Conservation (phyloP, 2,888 invertebrate species). For the Malthinus flaveolus region DNA sequence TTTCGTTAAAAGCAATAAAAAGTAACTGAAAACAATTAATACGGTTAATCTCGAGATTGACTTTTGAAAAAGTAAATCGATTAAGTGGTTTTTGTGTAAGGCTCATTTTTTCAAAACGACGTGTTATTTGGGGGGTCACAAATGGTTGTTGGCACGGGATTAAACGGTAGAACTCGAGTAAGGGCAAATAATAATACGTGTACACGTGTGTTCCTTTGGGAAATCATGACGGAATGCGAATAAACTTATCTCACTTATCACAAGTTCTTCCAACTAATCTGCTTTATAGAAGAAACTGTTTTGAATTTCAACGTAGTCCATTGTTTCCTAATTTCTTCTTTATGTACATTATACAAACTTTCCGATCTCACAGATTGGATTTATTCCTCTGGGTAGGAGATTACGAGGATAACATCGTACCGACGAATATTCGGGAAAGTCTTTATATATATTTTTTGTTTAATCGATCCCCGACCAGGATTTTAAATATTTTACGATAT, state of each 20-base stretch:
- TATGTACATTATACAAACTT: slow-evolving; percentile 40
- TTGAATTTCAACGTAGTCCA: slow-evolving; percentile 44
- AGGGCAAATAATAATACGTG: slow-evolving; percentile 46
- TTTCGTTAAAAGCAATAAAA: too few species aligned
- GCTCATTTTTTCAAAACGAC: slow-evolving; percentile 15
- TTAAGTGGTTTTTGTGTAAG: slow-evolving; percentile 4
- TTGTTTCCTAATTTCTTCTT: slow-evolving; percentile 44
- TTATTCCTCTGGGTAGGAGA: slow-evolving; percentile 39
- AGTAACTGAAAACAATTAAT: too few species aligned
- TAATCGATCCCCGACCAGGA: slow-evolving; percentile 3
- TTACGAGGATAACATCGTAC: slow-evolving; percentile 33
- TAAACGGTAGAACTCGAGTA: slow-evolving; percentile 30
- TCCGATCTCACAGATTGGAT: slow-evolving; percentile 41
- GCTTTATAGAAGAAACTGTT: slow-evolving; percentile 41
- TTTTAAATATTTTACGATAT: slow-evolving; percentile 11
- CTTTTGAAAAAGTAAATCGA: not conserved
- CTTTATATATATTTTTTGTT: not conserved
- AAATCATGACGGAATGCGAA: slow-evolving; percentile 47
- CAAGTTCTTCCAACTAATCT: slow-evolving; percentile 46
- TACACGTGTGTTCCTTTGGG: slow-evolving; percentile 47
- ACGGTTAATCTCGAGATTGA: not conserved
- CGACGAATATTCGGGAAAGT: slow-evolving; percentile 22
- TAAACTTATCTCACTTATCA: slow-evolving; percentile 48
- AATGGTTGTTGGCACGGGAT: slow-evolving; percentile 34
- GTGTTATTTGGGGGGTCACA: slow-evolving; percentile 31